Conservation (phyloP, 2,888 invertebrate genomes). For the Ichneumoninae sp. region DNA sequence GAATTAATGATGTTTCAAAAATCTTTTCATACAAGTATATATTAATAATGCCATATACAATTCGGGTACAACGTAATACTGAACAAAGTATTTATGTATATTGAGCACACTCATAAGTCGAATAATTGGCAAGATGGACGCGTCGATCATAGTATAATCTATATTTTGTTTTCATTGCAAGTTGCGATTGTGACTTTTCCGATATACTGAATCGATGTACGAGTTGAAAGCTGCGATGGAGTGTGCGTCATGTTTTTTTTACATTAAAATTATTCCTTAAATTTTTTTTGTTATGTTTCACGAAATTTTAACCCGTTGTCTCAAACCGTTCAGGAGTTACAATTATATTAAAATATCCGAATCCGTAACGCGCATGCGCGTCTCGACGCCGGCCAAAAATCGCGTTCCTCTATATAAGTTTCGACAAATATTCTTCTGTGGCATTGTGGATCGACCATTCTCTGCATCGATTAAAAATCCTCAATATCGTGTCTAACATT, state of each 20-base stretch:
- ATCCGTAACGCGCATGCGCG: too few species aligned
- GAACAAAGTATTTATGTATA: slow-evolving; percentile 68
- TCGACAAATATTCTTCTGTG: too few species aligned
- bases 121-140: slow-evolving; percentile 55
- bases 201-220: neutral
- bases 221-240: neutral
- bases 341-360: too few species aligned
- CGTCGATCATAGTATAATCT: slow-evolving; percentile 20
- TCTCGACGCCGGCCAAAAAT: too few species aligned
- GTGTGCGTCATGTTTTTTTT: neutral
- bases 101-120: slow-evolving; percentile 74
- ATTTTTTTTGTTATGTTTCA: too few species aligned
- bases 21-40: slow-evolving; percentile 62
- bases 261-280: neutral
- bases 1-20: neutral
- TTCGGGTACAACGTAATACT: slow-evolving; percentile 69
- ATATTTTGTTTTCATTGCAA: neutral
- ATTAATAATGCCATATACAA: slow-evolving; percentile 66
- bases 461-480: too few species aligned
- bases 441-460: too few species aligned
- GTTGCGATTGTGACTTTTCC: neutral
- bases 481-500: neutral
- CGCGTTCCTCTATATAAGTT: too few species aligned
- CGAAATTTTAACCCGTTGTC: too few species aligned
- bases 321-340: too few species aligned